Evolutionary conservation across 2,888 invertebrate genomes (phyloP), one percentile per base, ranked within the genome.

Genomic region (Acronicta psi): DNA sequence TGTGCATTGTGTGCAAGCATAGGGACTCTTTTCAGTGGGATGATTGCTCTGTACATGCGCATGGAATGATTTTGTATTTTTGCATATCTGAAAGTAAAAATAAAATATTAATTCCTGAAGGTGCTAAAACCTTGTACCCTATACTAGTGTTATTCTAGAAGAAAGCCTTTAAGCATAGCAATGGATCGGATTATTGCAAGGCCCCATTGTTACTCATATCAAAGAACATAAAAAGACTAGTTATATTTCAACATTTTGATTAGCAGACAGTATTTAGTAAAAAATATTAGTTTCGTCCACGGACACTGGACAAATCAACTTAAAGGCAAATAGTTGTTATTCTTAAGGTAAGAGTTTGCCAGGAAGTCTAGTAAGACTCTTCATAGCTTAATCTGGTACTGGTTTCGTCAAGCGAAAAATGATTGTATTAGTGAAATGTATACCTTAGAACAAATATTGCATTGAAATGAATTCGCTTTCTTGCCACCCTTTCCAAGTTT

Each of bases 1-100:
- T 10, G 90, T 88, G 75, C 95, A 95, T 25, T 91, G 80, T 0
- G 60, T 59, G 72, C 95, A 95, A 1, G 85, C 74, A 57, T 80
- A 64, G 0, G 77, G 68, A 2, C 57, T 40, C 2, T 63, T 69
- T n/a, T 53, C 60, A 6, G 52, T 44, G 0, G 53, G 58, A 44
- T 89, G 88, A 11, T 69, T 75, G 29, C 72, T 75, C 31, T 75
- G 81, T 14, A 84, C 60, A 57, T 93, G 93, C 0, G 61, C 69
- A 38, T 77, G 80, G 5, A 88, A 68, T 9, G 78, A 68, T 54
- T 80, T 84, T 2, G 65, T 10, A 59, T 82, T 89, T 7, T 65
- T 56, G 47, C 89, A 92, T 75, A 77, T 85, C 93, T 93, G 78
- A 43, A 86, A 86, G n/a, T 6, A 34, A 34, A 34, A 5, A 34